Conservation (phyloP, 2,113 vertebrate genomes). For the Gasterosteus aculeatus region DNA sequence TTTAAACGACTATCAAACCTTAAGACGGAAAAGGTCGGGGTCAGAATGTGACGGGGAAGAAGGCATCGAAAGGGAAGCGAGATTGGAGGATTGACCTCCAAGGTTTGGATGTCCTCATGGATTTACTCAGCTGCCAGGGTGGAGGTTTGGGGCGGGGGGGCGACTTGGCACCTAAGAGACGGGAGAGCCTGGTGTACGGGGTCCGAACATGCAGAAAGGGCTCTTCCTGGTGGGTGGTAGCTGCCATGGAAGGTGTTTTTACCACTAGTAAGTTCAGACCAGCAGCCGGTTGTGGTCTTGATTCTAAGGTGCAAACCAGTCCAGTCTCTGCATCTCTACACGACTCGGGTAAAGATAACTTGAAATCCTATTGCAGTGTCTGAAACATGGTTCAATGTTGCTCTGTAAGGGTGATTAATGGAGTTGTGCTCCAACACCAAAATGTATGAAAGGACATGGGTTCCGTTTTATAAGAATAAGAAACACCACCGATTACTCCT, state of each 20-base stretch:
- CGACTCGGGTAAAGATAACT: not conserved
- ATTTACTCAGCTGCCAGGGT: slow-evolving; percentile 63
- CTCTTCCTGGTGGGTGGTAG: not conserved
- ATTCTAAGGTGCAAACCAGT: not conserved
- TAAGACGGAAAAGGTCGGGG: not conserved
- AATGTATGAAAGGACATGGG: not conserved
- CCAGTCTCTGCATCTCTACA: not conserved
- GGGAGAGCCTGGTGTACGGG: not conserved
- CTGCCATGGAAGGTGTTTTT: slow-evolving; percentile 3
- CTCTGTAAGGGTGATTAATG: not conserved
- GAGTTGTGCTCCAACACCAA: not conserved
- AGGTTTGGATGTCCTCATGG: slow-evolving; percentile 59
- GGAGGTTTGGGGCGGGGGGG: slow-evolving; percentile 22
- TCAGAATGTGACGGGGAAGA: not conserved
- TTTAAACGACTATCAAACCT: slow-evolving; percentile 27
- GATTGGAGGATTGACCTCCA: slow-evolving; percentile 47
- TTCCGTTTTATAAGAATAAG: not conserved
- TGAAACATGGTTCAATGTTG: not conserved
- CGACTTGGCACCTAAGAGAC: slow-evolving; percentile 11
- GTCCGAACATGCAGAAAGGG: slow-evolving; percentile 5
- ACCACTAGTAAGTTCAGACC: not conserved
- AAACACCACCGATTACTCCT: not conserved
- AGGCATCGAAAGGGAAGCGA: slow-evolving; percentile 12
- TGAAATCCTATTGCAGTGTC: not conserved
- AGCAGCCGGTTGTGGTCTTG: not conserved